Evolutionary conservation across 2,113 vertebrate genomes (phyloP).

Genomic region (Pan troglodytes): NHGRI_mPanTro3-v2.1_pri NC_072412.2:117470001-117470500

Average conservation of each 20-base stretch:
- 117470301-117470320: background rate
- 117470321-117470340: background rate
- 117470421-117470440: too few species aligned
- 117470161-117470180: background rate
- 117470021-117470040: background rate
- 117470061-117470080: background rate
- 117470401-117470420: background rate
- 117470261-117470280: too few species aligned
- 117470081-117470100: background rate
- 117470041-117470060: background rate
- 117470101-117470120: accelerated
- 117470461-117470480: background rate
- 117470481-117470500: background rate
- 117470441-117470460: too few species aligned
- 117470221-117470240: too few species aligned
- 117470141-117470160: accelerated
- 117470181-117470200: too few species aligned
- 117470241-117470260: too few species aligned
- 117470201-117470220: background rate
- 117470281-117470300: too few species aligned
- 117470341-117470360: background rate
- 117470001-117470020: background rate
- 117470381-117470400: background rate
- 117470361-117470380: too few species aligned
- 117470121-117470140: too few species aligned